Evolutionary conservation across 1,140 invertebrate genomes (phyloP), one percentile per base, ranked within the genome.

Genomic region (Leptinotarsa texana): DNA sequence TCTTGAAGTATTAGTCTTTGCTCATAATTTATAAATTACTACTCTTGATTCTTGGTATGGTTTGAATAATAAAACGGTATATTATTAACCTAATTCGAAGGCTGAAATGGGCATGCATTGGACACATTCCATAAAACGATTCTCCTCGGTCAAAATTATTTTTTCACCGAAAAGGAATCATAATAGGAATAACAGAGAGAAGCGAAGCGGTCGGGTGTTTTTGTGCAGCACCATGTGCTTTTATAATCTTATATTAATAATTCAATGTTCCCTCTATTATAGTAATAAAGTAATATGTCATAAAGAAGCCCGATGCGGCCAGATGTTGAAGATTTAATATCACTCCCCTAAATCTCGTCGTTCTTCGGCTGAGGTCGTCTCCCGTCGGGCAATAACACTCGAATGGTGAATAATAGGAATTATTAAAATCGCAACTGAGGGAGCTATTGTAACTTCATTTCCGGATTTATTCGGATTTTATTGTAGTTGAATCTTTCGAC

Each of bases 241-340:
- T 82, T 80, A 82, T 84, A 83, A 84, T 84, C 82, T 84, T 84
- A 84, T 84, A 84, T 84, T 84, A 84, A 84, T 84, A 84, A 84
- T 84, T 84, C 83, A 84, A 84, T 84, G 82, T 83, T 80, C 83
- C 83, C 82, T 83, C 83, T 82, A 84, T 84, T 84, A 83, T 81
- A 80, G 82, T 84, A 84, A 84, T 84, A 83, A 84, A 84, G 83
- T 84, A 84, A 84, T 84, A 84, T 83, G 83, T 84, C 83, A 84
- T 83, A 83, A 84, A 82, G 81, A 82, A 82, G 78, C 78, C 74
- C 78, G 74, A 79, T 76, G 75, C 75, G 79, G 77, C 83, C 83
- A 84, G 82, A 82, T 84, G 83, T 78, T 75, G 81, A 74, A 79
- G 82, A 82, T 84, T 84, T 84, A 84, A 84, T 84, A 84, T 83